A percentile compares a stretch with the other conserved stretches of the same genome.
These are phyloP conservation scores for Mylabris phalerata DNA, from an alignment of 1,140 invertebrate genomes.

Conservation along the genomic window DNA sequence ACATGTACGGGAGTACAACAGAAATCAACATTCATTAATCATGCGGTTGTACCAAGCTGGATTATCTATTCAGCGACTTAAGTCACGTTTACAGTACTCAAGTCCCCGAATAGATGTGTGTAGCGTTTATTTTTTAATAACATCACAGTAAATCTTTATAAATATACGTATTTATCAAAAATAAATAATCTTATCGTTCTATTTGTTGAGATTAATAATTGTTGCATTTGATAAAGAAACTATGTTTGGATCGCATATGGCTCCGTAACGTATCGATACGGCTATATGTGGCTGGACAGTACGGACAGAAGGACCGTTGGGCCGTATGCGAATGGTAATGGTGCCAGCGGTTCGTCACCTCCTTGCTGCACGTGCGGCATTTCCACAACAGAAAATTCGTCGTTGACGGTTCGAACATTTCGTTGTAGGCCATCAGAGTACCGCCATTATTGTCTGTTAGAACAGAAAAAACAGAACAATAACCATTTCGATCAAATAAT, in stretches of 20 bases:
- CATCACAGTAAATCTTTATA: background rate
- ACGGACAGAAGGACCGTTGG: slow-evolving; percentile 70
- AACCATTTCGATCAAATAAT: background rate
- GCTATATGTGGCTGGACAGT: slow-evolving; percentile 78
- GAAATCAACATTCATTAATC: too few species aligned
- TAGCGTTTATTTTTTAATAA: background rate
- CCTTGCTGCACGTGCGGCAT: slow-evolving; percentile 74
- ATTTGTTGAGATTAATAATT: background rate
- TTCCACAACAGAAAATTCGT: slow-evolving; percentile 62
- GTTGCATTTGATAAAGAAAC: slow-evolving; percentile 45
- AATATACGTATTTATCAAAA: background rate
- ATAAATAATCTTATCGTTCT: background rate
- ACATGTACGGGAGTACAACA: too few species aligned
- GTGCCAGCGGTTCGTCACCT: slow-evolving; percentile 80
- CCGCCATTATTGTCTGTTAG: slow-evolving; percentile 21
- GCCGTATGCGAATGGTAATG: slow-evolving; percentile 77
- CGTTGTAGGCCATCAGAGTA: slow-evolving; percentile 59
- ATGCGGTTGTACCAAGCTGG: too few species aligned
- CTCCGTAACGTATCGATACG: slow-evolving; percentile 74
- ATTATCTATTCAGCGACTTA: too few species aligned
- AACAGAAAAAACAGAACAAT: slow-evolving; percentile 7
- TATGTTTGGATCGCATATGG: slow-evolving; percentile 69
- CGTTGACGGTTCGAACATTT: slow-evolving; percentile 67
- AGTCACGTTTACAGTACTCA: too few species aligned
- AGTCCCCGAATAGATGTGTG: too few species aligned